These are phyloP conservation scores for Pilophorus perplexus DNA, from an alignment of 2,888 invertebrate species.

Conservation along the genomic window DNA sequence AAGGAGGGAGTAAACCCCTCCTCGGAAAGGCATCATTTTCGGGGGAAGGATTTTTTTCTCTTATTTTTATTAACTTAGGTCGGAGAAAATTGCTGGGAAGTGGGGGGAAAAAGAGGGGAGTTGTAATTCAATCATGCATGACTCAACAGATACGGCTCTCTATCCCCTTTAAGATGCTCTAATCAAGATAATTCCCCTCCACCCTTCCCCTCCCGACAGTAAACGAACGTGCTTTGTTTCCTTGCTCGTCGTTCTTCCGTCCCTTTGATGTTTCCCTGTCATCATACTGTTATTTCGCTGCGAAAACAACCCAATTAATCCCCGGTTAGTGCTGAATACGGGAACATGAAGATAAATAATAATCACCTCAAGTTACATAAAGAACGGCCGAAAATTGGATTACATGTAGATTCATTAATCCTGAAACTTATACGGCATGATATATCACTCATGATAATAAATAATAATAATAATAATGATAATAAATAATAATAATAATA, in stretches of 20 bases:
- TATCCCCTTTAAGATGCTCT: conserved; percentile 3
- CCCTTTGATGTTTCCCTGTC: background rate
- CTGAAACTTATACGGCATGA: no score
- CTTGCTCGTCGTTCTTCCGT: no score
- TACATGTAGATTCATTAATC: no score
- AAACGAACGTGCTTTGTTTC: conserved; percentile 4
- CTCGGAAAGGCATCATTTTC: no score
- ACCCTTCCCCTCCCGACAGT: background rate
- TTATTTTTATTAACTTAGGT: conserved; percentile 26
- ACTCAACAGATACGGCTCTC: conserved; percentile 23
- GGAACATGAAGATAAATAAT: conserved; percentile 2
- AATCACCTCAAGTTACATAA: background rate
- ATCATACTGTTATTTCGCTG: background rate
- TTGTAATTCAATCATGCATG: conserved; percentile 30
- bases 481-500: no score
- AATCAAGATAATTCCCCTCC: conserved; percentile 19
- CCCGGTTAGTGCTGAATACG: no score
- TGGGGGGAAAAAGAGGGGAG: background rate
- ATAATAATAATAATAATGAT: no score
- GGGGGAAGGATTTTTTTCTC: conserved; percentile 17
- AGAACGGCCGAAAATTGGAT: no score
- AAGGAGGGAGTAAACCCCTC: background rate
- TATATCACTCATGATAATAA: no score
- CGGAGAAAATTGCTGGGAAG: no score
- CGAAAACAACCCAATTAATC: no score